These are phyloP conservation scores for Epinephelus moara DNA, from an alignment of 2,113 vertebrate species.

Conservation along the genomic window DNA sequence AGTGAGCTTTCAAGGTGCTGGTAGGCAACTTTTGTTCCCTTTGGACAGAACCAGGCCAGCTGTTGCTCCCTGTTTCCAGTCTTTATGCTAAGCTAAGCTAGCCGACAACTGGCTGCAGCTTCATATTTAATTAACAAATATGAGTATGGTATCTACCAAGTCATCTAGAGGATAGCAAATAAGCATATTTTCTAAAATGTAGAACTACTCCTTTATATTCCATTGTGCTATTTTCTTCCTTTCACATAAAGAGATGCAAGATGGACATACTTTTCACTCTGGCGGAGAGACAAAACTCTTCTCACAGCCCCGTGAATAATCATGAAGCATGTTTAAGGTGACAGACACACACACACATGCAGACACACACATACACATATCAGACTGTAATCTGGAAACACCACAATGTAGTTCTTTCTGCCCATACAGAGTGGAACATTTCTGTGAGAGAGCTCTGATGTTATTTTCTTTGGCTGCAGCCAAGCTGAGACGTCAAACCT, in stretches of 20 bases:
- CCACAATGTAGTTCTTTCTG: conserved; percentile 61
- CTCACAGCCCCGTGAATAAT: conserved; percentile 5
- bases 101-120: neutral
- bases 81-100: conserved; percentile 1
- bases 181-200: neutral
- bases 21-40: neutral
- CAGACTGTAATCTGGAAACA: conserved; percentile 63
- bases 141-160: neutral
- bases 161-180: neutral
- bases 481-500: conserved; percentile 76
- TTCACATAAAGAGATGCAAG: neutral
- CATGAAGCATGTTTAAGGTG: conserved; percentile 18
- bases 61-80: neutral
- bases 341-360: conserved; percentile 32
- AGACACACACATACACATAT: conserved; percentile 35
- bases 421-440: conserved; percentile 74
- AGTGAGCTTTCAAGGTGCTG: neutral
- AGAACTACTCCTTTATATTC: neutral
- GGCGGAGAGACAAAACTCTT: neutral
- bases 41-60: neutral
- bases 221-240: neutral
- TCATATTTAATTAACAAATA: neutral
- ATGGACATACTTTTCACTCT: neutral
- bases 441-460: conserved; percentile 67
- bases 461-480: conserved; percentile 83